Percentiles rank a stretch among this genome's conserved stretches.
These are phyloP conservation scores for Cavia aperea DNA, from an alignment of 2,113 vertebrate genomes.

Conservation along the genomic window DNA sequence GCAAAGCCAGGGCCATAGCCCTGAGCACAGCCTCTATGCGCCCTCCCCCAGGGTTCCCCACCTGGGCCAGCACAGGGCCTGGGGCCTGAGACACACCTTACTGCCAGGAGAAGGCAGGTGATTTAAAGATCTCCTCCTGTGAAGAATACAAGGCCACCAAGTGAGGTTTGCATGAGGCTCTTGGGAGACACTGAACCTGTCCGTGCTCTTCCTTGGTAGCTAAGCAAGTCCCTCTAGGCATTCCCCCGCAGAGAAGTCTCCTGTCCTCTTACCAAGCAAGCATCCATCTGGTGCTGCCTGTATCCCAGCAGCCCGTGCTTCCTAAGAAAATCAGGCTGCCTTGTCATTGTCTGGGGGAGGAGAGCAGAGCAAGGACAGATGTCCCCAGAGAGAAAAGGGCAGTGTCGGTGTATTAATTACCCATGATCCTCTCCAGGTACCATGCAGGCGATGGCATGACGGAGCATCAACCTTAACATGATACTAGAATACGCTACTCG, in stretches of 20 bases:
- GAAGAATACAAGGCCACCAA: background rate
- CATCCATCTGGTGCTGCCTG: background rate
- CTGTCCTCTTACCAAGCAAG: background rate
- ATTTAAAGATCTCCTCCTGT: background rate
- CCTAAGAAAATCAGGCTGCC: background rate
- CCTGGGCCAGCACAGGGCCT: background rate
- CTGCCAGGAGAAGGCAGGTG: background rate
- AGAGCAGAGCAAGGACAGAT: background rate
- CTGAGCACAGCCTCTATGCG: background rate
- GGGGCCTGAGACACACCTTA: background rate
- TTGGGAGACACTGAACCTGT: background rate
- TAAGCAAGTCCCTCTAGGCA: background rate
- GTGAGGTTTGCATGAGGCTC: rapidly evolving
- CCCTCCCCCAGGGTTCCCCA: rapidly evolving
- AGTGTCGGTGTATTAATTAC: background rate
- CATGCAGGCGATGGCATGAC: background rate
- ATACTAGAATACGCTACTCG: background rate
- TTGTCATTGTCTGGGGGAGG: background rate
- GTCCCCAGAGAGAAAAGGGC: background rate
- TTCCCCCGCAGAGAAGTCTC: background rate
- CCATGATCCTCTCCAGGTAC: background rate
- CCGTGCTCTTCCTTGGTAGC: background rate
- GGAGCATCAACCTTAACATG: background rate
- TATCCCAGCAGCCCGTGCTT: rapidly evolving
- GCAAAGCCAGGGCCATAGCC: background rate